Evolutionary conservation across 1,140 invertebrate genomes (phyloP).

Genomic region (Heliconius eleuchia): DNA sequence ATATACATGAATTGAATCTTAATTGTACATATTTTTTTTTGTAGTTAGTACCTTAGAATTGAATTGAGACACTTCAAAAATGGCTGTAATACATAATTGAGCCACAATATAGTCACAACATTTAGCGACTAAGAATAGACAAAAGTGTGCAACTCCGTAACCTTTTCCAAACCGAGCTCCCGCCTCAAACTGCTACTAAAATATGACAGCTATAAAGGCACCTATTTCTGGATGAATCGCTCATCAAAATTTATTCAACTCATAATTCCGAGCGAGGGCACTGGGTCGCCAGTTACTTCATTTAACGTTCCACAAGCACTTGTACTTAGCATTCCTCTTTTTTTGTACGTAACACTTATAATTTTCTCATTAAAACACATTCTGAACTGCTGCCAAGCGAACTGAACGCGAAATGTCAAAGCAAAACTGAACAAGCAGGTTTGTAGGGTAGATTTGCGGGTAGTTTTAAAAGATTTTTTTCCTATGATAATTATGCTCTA

Average conservation of each 20-base stretch:
- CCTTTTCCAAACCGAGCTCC: background rate
- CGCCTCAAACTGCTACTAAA: background rate
- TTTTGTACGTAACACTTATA: conserved; percentile 36
- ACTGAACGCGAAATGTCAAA: conserved; percentile 26
- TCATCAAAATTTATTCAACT: conserved; percentile 37
- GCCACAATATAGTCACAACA: no score
- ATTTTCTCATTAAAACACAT: conserved; percentile 39
- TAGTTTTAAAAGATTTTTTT: conserved; percentile 4
- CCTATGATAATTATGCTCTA: background rate
- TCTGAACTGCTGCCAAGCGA: conserved; percentile 26
- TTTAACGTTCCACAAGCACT: conserved; percentile 21
- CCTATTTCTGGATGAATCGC: conserved; percentile 31
- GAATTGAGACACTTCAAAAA: no score
- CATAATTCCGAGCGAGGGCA: conserved; percentile 21
- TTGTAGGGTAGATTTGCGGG: conserved; percentile 14
- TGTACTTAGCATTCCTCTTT: conserved; percentile 22
- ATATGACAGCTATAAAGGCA: conserved; percentile 12
- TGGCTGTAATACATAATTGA: no score
- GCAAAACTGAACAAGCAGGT: conserved; percentile 14
- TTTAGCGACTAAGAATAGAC: no score
- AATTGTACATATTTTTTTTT: no score
- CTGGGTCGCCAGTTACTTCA: conserved; percentile 33
- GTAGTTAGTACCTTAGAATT: no score
- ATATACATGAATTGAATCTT: no score
- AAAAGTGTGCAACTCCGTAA: background rate